Conservation (phyloP, 1,140 invertebrate genomes). For the Ctenoplectra terminalis region DNA sequence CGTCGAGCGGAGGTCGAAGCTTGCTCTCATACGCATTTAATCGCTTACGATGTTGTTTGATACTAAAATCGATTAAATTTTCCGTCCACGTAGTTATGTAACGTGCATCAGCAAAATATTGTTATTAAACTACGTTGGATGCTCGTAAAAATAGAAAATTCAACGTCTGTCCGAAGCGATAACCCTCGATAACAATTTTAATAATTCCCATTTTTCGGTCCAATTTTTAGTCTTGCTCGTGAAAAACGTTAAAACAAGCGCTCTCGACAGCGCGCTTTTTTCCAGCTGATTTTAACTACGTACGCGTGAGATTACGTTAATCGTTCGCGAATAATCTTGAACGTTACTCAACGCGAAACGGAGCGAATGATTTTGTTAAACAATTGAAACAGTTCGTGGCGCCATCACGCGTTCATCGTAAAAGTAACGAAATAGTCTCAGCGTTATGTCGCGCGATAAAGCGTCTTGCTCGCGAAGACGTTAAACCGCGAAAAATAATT, state of each 20-base stretch:
- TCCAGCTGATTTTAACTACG: too few relatives aligned
- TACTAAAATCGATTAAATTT: neutral
- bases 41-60: neutral
- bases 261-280: neutral
- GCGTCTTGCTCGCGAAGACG: neutral
- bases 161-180: neutral
- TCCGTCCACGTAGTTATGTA: neutral
- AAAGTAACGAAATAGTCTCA: slow-evolving; percentile 41
- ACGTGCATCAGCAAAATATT: neutral
- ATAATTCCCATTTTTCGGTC: neutral
- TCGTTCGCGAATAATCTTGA: too few relatives aligned
- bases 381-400: slow-evolving; percentile 39
- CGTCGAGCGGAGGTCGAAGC: too few relatives aligned
- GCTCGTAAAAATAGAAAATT: neutral
- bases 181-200: neutral
- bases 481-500: slow-evolving; percentile 11
- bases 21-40: too few relatives aligned
- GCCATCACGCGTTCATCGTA: slow-evolving; percentile 45
- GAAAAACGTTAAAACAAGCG: neutral
- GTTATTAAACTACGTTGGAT: neutral
- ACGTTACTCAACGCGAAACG: too few relatives aligned
- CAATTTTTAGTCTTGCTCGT: neutral
- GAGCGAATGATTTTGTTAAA: neutral
- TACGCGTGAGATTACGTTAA: too few relatives aligned
- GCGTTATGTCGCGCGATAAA: slow-evolving; percentile 36